Conservation (phyloP, 2,797 vertebrate species). For the Sciurus carolinensis region DNA sequence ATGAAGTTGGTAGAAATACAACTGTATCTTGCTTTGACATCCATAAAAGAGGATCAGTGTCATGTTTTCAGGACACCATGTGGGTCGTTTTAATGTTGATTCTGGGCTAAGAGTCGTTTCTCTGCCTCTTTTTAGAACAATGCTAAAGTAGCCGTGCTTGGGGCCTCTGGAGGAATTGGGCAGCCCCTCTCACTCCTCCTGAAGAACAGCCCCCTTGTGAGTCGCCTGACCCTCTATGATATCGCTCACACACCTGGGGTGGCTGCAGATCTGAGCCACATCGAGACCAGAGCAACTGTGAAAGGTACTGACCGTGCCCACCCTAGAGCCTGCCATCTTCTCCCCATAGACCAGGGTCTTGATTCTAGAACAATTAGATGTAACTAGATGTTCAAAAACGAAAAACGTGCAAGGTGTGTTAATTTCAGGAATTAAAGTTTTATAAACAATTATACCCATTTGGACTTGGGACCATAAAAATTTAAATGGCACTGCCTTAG, state of each 20-base stretch:
- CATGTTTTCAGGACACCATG: rapidly evolving
- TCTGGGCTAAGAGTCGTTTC: background rate
- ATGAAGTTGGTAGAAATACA: background rate
- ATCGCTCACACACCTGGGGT: conserved; percentile 98
- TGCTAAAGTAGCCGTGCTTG: conserved; percentile 97
- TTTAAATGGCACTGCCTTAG: background rate
- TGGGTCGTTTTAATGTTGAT: background rate
- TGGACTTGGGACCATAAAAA: background rate
- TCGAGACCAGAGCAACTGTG: conserved; percentile 95
- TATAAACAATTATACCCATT: background rate
- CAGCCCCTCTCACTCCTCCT: conserved; percentile 98
- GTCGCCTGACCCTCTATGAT: conserved; percentile 95
- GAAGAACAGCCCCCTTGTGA: conserved; percentile 98
- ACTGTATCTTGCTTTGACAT: background rate
- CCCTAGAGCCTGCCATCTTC: too few relatives aligned
- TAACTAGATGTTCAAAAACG: background rate
- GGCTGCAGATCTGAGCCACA: conserved; percentile 98
- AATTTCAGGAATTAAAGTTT: background rate
- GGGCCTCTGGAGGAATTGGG: conserved; percentile 97
- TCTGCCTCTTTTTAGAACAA: conserved; percentile 88
- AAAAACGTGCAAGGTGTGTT: background rate
- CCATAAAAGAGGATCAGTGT: background rate
- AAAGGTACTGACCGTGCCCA: conserved; percentile 89
- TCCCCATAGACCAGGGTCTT: background rate
- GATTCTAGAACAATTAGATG: background rate